phyloP scores from a whole-genome alignment of 2,113 vertebrate genomes.

The Tautogolabrus adspersus region DNA sequence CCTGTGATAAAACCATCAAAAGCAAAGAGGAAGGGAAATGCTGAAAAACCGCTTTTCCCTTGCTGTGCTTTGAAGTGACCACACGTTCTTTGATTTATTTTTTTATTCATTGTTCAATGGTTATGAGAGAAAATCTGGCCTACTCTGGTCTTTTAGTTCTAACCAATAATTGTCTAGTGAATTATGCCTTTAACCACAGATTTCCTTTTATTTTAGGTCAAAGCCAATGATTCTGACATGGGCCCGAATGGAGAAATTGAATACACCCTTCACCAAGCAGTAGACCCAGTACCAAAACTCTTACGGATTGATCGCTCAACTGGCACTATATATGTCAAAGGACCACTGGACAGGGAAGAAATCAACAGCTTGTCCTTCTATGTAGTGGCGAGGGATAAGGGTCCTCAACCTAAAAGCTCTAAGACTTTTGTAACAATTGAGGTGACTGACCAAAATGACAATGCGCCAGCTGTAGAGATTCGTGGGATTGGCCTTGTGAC shows the following conservation, averaged over 20 bases:
- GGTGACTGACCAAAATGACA: slow-evolving; percentile 98
- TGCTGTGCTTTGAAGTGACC: slow-evolving; percentile 38
- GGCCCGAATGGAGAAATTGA: slow-evolving; percentile 97
- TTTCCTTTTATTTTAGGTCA: slow-evolving; percentile 85
- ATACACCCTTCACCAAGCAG: slow-evolving; percentile 95
- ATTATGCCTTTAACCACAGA: slow-evolving; percentile 48
- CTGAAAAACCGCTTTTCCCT: slow-evolving; percentile 16
- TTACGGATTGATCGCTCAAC: slow-evolving; percentile 92
- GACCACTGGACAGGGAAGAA: slow-evolving; percentile 94
- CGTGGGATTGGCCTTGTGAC: slow-evolving; percentile 96
- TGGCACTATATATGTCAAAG: slow-evolving; percentile 95
- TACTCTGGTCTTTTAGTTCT: slow-evolving; percentile 1
- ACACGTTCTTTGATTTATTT: slow-evolving; percentile 11
- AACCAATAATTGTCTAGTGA: slow-evolving; percentile 8
- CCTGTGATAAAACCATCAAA: slow-evolving; percentile 21
- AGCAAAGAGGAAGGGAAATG: slow-evolving; percentile 19
- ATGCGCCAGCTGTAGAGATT: slow-evolving; percentile 95
- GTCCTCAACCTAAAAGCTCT: slow-evolving; percentile 94
- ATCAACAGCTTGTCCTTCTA: slow-evolving; percentile 92
- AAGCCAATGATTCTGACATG: slow-evolving; percentile 96
- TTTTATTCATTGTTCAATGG: slow-evolving; percentile 33
- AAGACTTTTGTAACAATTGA: slow-evolving; percentile 94
- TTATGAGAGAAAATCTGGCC: slow-evolving; percentile 9
- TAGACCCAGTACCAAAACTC: slow-evolving; percentile 91
- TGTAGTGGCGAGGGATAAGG: slow-evolving; percentile 94